Base-by-base conservation (phyloP, 2,797 vertebrate species). In the Spatula clypeata region DNA sequence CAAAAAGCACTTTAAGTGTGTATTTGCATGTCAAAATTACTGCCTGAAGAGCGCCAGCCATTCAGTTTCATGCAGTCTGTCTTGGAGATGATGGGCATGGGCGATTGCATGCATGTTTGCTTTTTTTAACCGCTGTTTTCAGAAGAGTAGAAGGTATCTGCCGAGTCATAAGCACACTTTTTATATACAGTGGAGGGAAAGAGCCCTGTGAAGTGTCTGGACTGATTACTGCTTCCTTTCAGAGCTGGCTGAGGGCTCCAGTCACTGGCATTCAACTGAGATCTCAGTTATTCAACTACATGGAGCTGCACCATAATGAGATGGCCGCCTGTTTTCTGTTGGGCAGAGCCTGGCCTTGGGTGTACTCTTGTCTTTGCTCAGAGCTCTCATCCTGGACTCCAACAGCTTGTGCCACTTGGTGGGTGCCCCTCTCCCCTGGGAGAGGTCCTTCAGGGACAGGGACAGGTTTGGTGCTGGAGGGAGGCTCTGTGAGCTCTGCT, bases 301-400 rank as follows among this genome's bases (percentile, higher is more conserved):
- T 2, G 9, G 13, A 80, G 40, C 19, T 4, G 3, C 26, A 6
- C 36, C 1, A 0, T 11, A 29, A 42, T 26, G 44, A 64, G 49
- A 67, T 13, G 24, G 15, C 6, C 15, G 14, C 5, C 19, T 11
- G 32, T 27, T 47, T 53, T 27, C 19, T 13, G 34, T 45, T 6
- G 26, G 58, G 12, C 62, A 83, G 64, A 42, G 6, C 38, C 18
- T 23, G 5, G 3, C 32, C 45, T 19, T 9, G 13, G n/a, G 15
- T 27, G 0, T 19, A 64, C 19, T 9, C 11, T 57, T 62, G 55
- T 34, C 57, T 62, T 53, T 5, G 53, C 70, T 34, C 32, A 51
- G 57, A 57, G 4, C 6, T 1, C 0, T 20, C n/a, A 54, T 17
- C 16, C 27, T 5, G 11, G 20, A 55, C 9, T 15, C n/a, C 38